Base-by-base conservation (phyloP, 2,888 invertebrate species). In the Drosophila niveifrons region DNA sequence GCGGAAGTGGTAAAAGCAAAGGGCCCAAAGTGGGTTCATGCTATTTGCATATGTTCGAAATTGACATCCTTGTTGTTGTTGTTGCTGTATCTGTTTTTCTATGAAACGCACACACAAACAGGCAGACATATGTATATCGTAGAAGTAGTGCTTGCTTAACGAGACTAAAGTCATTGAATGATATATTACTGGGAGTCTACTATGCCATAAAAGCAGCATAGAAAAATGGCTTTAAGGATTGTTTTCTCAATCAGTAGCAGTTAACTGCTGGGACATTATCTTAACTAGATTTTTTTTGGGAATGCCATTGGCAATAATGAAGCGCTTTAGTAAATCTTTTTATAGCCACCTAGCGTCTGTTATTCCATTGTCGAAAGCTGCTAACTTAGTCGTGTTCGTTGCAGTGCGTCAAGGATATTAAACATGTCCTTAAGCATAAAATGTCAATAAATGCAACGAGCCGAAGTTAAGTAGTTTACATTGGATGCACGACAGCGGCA, bases 401-500 rank as follows among this genome's bases (percentile, higher is more conserved):
- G 57, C 13, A 51, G 58, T 46, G 61, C 64, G 53, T 50, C 29
- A 68, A 74, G 74, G 78, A 85, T 82, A 86, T 81, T 83, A 86
- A 85, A 79, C 77, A 75, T 86, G 81, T 86, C 87, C 88, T 85
- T 77, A 77, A 86, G 87, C 89, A 81, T 72, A 81, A 79, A 86
- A 79, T 81, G 89, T 83, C 89, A 79, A 88, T 83, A 81, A 81
- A 79, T 73, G 87, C 89, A 83, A 66, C 77, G 80, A 85, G 64
- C 73, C 80, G 77, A 69, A 78, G 59, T 70, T 80, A 80, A 83
- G 82, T 72, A 72, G 85, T 75, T 82, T 75, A 75, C 72, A 75
- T 77, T 80, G 77, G 47, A 59, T 62, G 46, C 65, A 66, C 46
- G 70, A 51, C 23, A 55, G 3, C 81, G 68, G 63, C 65, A 52